Base-by-base conservation (phyloP, 2,113 vertebrate genomes). In the Ardeotis arabs region DNA sequence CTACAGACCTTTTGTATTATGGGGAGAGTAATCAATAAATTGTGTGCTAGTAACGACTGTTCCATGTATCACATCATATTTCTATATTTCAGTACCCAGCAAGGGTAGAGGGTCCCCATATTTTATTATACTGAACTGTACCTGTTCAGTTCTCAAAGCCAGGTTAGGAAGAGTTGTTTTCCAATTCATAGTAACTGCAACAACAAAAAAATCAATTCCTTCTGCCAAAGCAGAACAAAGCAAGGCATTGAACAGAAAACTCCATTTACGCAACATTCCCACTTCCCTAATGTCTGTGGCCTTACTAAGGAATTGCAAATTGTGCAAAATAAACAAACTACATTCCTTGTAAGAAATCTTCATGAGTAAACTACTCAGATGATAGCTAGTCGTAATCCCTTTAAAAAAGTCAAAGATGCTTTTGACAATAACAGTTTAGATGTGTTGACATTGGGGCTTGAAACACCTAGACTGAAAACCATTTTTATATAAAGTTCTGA, bases 11-110 rank as follows among this genome's bases (percentile, higher is more conserved):
- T 77, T 84, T 80, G 23, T 74, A 2, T 94, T 94, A 78, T 23
- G 68, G 13, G 35, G 33, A 72, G 9, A 52, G 10, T 68, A 88
- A 94, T 90, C 82, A 20, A 75, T 92, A 75, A 81, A 94, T 86
- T 77, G 47, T 94, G 68, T 89, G 58, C 49, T 84, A 41, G 64
- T 82, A 93, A 78, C 45, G 68, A 37, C 68, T 53, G 49, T 82
- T 95, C 81, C 23, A 24, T 29, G 58, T 96, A 82, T 93, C 86
- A 92, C 86, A 92, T 93, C 66, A 53, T 95, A 96, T 96, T 95
- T 96, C 52, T 92, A 33, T 81, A 72, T 92, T 94, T 97, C 80
- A 84, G 13, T 86, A 90, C 29, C 63, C 49, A 84, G 25, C n/a
- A 73, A 86, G 35, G 75, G 55, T 72, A 68, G 73, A 78, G 62